Evolutionary conservation across 2,888 invertebrate genomes (phyloP).

Genomic region (Sesia apiformis): DNA sequence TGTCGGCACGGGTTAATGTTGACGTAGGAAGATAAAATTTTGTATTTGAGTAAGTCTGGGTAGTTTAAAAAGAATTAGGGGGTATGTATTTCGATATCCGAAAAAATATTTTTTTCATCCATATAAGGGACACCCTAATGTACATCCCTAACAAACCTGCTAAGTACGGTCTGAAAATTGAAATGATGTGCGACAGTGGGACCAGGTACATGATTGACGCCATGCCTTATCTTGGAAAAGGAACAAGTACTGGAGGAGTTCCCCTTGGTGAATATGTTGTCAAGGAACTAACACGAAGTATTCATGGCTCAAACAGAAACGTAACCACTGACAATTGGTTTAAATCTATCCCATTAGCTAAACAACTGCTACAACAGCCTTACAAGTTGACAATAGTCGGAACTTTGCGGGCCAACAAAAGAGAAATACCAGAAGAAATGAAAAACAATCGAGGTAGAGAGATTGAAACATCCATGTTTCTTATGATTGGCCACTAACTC

Average conservation of each 20-base stretch:
- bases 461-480: not conserved
- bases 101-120: no score
- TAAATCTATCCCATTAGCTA: slow-evolving; percentile 19
- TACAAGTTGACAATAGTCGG: slow-evolving; percentile 21
- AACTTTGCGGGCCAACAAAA: slow-evolving; percentile 16
- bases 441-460: not conserved
- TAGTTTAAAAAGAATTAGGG: no score
- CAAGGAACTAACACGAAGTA: not conserved
- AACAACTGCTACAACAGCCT: slow-evolving; percentile 16
- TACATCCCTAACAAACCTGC: slow-evolving; percentile 7
- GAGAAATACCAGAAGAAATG: not conserved
- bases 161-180: slow-evolving; percentile 28
- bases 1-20: no score
- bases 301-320: slow-evolving; percentile 1
- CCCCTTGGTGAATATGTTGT: not conserved
- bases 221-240: not conserved
- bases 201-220: not conserved
- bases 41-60: no score
- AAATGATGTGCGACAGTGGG: slow-evolving; percentile 21
- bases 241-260: not conserved
- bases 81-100: no score
- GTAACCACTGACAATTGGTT: slow-evolving; percentile 23
- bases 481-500: no score
- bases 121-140: no score
- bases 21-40: no score